Evolutionary conservation across 2,888 invertebrate genomes (phyloP), one percentile per base, ranked within the genome.

Genomic region (Plebejus anna): DNA sequence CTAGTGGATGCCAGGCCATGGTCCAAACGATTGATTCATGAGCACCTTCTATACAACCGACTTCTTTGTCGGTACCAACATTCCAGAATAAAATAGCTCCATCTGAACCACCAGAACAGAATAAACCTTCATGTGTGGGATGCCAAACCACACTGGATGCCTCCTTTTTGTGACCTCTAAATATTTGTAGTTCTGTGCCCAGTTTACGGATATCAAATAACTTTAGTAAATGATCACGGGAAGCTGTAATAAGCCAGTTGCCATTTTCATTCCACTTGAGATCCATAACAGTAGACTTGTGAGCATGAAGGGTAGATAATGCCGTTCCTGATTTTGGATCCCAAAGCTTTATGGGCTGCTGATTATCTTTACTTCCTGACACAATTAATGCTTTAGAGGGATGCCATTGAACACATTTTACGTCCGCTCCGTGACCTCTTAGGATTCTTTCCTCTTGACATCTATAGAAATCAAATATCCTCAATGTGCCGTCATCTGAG

Each of bases 1-100:
- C 99, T 28, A 99, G 94, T 0, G 99, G 99, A 95, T 99, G 99
- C 99, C 99, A 99, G 51, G 99, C 98, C 86, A 99, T 95, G 16
- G 98, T 98, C 99, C 99, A 99, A 4, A 99, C 99, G 86, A 99
- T 99, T 85, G 98, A 98, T 89, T 99, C 99, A 90, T 99, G 99
- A 2, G 99, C 99, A 84, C 98, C 98, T 94, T 99, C 99, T 85
- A 99, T 98, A 28, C 97, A 97, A 28, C 99, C 99, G 59, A 99
- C 98, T 95, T 99, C 99, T 89, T 99, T 99, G 87, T 99, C 99
- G 80, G 98, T 98, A 0, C 98, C 99, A 81, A 99, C 99, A 94
- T 98, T 97, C 99, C 99, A 99, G 90, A 99, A 99, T 86, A 99
- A 95, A 84, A 99, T 98, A 13, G 99, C 97, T 32, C 99, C 99